phyloP scores from a whole-genome alignment of 2,113 vertebrate species.

The Galeopterus variegatus region DNA sequence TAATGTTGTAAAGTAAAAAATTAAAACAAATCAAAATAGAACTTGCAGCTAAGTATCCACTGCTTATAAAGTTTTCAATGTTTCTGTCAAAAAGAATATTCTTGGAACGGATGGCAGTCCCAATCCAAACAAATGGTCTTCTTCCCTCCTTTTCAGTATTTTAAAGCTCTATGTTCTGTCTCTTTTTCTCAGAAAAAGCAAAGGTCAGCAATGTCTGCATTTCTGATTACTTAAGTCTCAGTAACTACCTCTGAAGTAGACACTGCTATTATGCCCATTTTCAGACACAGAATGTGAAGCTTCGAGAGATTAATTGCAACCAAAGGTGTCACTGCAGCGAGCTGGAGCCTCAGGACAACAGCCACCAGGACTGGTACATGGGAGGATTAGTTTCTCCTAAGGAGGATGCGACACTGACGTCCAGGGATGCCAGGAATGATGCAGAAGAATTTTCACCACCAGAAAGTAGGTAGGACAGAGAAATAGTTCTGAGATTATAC shows the following conservation, averaged over 20 bases:
- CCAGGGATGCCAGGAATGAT: rapidly evolving
- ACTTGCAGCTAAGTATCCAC: not conserved
- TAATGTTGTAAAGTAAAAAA: not conserved
- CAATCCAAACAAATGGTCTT: not conserved
- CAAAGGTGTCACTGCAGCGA: not conserved
- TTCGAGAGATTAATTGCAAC: not conserved
- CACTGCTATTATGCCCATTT: rapidly evolving
- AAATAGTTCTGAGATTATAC: not conserved
- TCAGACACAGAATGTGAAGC: not conserved
- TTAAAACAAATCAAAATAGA: too few species aligned
- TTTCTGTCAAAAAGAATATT: slow-evolving; percentile 26
- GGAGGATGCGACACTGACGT: not conserved
- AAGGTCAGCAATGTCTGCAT: not conserved
- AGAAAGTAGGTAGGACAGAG: not conserved
- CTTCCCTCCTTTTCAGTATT: not conserved
- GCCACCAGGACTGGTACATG: rapidly evolving
- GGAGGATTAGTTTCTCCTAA: not conserved
- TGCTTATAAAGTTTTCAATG: slow-evolving; percentile 5
- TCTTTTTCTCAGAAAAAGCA: not conserved
- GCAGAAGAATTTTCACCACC: not conserved
- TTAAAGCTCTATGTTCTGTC: not conserved
- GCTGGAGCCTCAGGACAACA: not conserved
- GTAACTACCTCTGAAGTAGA: not conserved
- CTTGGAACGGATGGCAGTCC: not conserved
- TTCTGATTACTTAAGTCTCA: not conserved